Evolutionary conservation across 2,888 invertebrate genomes (phyloP).

Genomic region (Drosophila aldrichi): DNA sequence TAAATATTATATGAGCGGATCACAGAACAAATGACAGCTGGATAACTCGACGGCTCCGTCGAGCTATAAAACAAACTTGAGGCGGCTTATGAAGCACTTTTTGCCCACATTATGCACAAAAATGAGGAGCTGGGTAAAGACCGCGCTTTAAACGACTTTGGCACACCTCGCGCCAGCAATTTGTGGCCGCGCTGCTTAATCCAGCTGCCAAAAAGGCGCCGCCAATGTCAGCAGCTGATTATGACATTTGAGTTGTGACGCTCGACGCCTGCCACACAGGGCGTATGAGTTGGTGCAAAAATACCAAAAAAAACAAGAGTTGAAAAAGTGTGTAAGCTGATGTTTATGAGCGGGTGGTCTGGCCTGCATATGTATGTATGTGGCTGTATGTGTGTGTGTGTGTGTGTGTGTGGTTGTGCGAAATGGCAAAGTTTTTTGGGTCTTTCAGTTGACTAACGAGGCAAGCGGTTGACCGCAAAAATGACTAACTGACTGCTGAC

Average conservation of each 20-base stretch:
- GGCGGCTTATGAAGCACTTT: background rate
- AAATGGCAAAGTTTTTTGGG: conserved; percentile 30
- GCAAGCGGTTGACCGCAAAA: conserved; percentile 57
- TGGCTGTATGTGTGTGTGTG: background rate
- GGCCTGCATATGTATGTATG: background rate
- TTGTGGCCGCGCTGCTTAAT: conserved; percentile 26
- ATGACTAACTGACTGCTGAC: conserved; percentile 48
- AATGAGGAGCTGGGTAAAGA: background rate
- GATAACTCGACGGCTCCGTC: background rate
- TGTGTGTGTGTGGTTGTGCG: conserved; percentile 4
- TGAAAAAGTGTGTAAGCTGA: conserved; percentile 8
- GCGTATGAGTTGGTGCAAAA: conserved; percentile 14
- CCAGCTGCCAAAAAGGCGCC: conserved; percentile 13
- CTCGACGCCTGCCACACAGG: conserved; percentile 9
- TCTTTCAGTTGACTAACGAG: conserved; percentile 50
- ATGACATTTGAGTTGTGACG: conserved; percentile 42
- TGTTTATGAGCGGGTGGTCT: conserved; percentile 18
- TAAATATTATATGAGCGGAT: conserved; percentile 10
- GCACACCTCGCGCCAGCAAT: conserved; percentile 27
- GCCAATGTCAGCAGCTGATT: conserved; percentile 33
- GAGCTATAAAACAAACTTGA: background rate
- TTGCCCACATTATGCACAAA: background rate
- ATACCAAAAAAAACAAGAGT: background rate
- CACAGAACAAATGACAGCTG: background rate
- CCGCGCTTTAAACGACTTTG: conserved; percentile 3